Base-by-base conservation (phyloP, 2,113 vertebrate species). In the Aix galericulata region DNA sequence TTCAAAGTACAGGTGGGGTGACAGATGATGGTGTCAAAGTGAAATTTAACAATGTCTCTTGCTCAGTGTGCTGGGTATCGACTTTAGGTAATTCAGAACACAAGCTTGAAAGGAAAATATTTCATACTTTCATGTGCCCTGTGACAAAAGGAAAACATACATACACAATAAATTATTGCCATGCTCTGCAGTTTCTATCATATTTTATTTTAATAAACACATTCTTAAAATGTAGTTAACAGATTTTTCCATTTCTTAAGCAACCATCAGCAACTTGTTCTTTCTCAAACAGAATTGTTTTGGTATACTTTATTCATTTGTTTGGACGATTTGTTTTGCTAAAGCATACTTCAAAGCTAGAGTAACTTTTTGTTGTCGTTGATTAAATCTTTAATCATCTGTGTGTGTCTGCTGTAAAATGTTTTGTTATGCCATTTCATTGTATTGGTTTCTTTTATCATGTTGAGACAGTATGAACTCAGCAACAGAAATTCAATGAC, bases 311-410 rank as follows among this genome's bases (percentile, higher is more conserved):
- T 95, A 76, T 92, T 95, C 71, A 81, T 86, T 91, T 84, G 71
- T 92, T 83, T 92, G 83, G 38, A 52, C 88, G 25, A 85, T 97
- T 96, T 96, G 66, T 85, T 97, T 97, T 96, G 69, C 84, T 94
- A 97, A 95, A 95, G n/a, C 75, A 50, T 81, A 85, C 64, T 96
- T 97, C 89, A 95, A 92, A 95, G 78, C 34, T 95, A 56, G 50
- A 46, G 67, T 95, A 88, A 87, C 75, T 93, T 97, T 94, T 96
- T 95, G 86, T 95, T 95, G 93, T 96, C 95, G 91, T 93, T 94
- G 96, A 96, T 95, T 91, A 84, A 96, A 95, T 96, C 92, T 96
- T 96, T 97, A 95, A 95, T 89, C 87, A 87, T 95, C 86, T 95
- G 23, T 93, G 55, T 94, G 63, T 92, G 89, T 62, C 83, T 93